Conservation (phyloP, 2,113 vertebrate species). For the Heptranchias perlo region DNA sequence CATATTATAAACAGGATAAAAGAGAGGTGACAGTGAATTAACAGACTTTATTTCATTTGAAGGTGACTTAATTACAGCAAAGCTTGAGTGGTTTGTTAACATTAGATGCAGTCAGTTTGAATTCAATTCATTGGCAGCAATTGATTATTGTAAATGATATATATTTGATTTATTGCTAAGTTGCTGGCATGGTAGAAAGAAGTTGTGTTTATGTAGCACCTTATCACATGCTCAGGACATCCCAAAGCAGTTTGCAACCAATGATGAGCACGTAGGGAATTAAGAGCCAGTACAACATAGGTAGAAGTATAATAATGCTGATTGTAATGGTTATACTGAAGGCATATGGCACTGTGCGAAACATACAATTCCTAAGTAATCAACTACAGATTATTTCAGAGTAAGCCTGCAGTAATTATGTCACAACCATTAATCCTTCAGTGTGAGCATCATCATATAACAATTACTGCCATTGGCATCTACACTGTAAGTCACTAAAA, state of each 20-base stretch:
- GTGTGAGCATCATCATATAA: not conserved
- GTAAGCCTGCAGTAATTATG: not conserved
- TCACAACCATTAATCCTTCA: conserved; percentile 24
- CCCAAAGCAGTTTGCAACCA: not conserved
- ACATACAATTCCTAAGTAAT: not conserved
- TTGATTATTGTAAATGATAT: not conserved
- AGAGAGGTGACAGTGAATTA: not conserved
- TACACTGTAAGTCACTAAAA: not conserved
- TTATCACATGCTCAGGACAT: not conserved
- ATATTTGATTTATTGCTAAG: not conserved
- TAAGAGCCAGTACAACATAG: not conserved
- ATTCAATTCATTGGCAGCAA: conserved; percentile 12
- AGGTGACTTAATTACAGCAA: not conserved
- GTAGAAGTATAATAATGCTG: not conserved
- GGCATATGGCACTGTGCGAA: not conserved
- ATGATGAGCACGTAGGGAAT: not conserved
- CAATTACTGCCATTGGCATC: not conserved
- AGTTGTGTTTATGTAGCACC: not conserved
- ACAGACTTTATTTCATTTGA: conserved; percentile 8
- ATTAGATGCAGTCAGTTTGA: conserved; percentile 10
- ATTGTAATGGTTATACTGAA: not conserved
- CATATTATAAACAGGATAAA: not conserved
- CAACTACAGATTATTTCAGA: not conserved
- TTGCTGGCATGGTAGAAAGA: not conserved
- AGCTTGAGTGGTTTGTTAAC: not conserved